Conservation (phyloP, 2,113 vertebrate genomes). For the Castor canadensis region DNA sequence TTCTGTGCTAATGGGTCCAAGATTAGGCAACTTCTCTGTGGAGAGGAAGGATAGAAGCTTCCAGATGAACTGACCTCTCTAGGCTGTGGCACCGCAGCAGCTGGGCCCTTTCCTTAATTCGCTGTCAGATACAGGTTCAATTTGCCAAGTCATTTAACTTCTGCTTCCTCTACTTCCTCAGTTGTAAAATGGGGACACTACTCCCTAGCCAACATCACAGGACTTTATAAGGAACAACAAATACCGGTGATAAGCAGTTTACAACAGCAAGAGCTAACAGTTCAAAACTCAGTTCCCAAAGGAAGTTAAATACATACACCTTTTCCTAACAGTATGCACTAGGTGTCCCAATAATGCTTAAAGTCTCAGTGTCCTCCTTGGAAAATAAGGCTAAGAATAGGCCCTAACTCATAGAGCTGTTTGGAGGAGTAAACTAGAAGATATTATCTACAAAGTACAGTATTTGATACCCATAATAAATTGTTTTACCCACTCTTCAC, state of each 20-base stretch:
- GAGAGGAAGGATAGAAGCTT: background rate
- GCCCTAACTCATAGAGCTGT: background rate
- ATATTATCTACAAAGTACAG: background rate
- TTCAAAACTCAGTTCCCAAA: background rate
- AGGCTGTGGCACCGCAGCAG: background rate
- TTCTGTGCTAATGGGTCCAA: background rate
- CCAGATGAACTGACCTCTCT: background rate
- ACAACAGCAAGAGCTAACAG: background rate
- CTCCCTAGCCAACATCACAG: conserved; percentile 6
- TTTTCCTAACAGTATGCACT: background rate
- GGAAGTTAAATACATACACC: background rate
- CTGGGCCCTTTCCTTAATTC: background rate
- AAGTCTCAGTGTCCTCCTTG: conserved; percentile 20
- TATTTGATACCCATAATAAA: background rate
- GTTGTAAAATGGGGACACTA: conserved; percentile 40
- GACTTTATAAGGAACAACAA: conserved; percentile 7
- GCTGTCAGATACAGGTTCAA: conserved; percentile 12
- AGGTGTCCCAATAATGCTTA: background rate
- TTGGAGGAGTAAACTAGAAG: background rate
- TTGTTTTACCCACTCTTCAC: background rate
- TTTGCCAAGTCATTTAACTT: conserved; percentile 26
- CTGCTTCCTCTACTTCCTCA: conserved; percentile 55
- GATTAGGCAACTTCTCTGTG: background rate
- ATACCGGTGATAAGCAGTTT: background rate
- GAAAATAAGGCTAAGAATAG: background rate